Evolutionary conservation across 2,797 vertebrate species (phyloP), one percentile per base, ranked within the genome.

Genomic region (Columba guinea): DNA sequence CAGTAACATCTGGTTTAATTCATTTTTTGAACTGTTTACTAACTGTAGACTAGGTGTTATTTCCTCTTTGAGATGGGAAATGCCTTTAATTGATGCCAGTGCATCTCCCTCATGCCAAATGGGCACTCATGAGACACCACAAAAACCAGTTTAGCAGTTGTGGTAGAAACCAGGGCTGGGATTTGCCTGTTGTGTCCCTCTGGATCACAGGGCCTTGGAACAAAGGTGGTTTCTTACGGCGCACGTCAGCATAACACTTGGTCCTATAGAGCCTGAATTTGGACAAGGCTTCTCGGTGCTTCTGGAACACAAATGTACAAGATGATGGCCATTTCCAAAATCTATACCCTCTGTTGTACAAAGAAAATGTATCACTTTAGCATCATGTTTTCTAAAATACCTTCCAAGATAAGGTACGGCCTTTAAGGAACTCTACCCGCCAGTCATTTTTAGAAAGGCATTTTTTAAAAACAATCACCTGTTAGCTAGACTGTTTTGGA

Each of bases 1-100:
- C 64, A 65, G 75, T 75, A 87, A 93, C 84, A 85, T 85, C 93
- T 95, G 86, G 86, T 92, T 94, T 84, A 95, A 95, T 95, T 95
- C 90, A 77, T 75, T 95, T 93, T 93, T 87, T 77, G 84, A 94
- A 56, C 90, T 94, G 92, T 93, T 96, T 95, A 94, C 95, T 96
- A 95, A 94, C 94, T 87, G 88, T 53, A 95, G 71, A 87, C 93
- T 80, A 87, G 86, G 94, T 95, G 96, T 78, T 92, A 94, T 89
- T 97, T 96, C 90, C 95, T 92, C 86, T 68, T 58, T 18, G 88
- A 80, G 86, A 90, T 46, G 78, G 68, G 75, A 95, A 96, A 87
- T 87, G 62, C 84, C 86, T 80, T 92, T 85, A 92, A 87, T 27
- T 89, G 69, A 70, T 24, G 69, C 84, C 2, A 16, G 24, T 55